Base-by-base conservation (phyloP, 2,797 vertebrate genomes). In the Falco peregrinus region DNA sequence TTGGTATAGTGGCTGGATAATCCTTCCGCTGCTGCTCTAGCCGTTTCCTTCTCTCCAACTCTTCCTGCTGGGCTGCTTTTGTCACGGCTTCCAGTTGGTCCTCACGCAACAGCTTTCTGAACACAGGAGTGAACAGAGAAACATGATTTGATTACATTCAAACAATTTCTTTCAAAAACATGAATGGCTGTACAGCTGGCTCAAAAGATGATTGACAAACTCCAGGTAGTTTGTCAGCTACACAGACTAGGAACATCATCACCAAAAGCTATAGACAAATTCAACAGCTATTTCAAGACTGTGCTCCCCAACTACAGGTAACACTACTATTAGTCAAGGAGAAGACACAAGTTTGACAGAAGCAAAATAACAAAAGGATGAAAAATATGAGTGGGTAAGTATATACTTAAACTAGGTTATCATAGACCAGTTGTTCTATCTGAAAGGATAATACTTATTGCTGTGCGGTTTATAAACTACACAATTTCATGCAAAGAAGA, bases 21-120 rank as follows among this genome's bases (percentile, higher is more conserved):
- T 99, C 99, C 93, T 99, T 99, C 93, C 99, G 98, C 98, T 99
- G 99, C 98, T 99, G 99, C 95, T 99, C 99, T 83, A 99, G 98
- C 64, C 99, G 98, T 93, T 99, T 99, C 78, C 98, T 98, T 94
- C 99, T 99, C 97, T 99, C 99, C 97, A 99, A 80, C 97, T 99
- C 99, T 97, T 99, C 99, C 97, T 99, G 99, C 92, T 99, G 99
- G 79, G 99, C 99, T 77, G 99, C 99, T 98, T 99, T 99, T 95
- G 99, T 99, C 92, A 99, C 99, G 4, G 99, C 98, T 97, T 99
- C 99, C 93, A 99, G 97, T 92, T 99, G 99, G 96, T 99, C 99
- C 95, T 99, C 99, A 80, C 99, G 99, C 77, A 99, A 98, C 85
- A 99, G 98, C 97, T 99, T 99, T 97, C 99, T 99, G 97, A 97